These are phyloP conservation scores for Acrocyrtus sp. DNA, from an alignment of 2,888 invertebrate species.

Conservation along the genomic window DNA sequence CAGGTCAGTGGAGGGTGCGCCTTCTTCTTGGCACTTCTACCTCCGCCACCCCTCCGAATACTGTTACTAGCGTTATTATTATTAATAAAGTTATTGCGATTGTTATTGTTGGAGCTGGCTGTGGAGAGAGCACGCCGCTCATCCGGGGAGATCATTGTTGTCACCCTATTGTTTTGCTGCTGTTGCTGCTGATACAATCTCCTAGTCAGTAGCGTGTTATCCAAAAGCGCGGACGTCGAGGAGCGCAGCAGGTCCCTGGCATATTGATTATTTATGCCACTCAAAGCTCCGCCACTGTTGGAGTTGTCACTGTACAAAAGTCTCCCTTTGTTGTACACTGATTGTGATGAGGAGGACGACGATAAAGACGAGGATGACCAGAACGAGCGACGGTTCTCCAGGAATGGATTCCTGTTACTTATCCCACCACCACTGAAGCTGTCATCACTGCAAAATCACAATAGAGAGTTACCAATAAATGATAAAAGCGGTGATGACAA, in stretches of 20 bases:
- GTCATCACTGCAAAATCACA: constrained; percentile 24
- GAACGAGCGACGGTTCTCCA: constrained; percentile 29
- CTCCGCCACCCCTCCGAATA: constrained; percentile 6
- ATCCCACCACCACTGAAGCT: constrained; percentile 8
- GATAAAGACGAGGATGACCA: neutral
- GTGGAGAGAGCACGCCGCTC: constrained; percentile 23
- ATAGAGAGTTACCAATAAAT: neutral
- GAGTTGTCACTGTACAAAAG: constrained; percentile 31
- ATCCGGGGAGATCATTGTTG: constrained; percentile 49
- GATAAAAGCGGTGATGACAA: constrained; percentile 2
- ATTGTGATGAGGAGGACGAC: constrained; percentile 15
- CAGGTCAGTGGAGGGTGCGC: constrained; percentile 54
- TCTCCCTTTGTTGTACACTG: constrained; percentile 25
- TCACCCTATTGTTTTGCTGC: constrained; percentile 45
- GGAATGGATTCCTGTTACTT: constrained; percentile 24
- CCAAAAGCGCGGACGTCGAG: constrained; percentile 44
- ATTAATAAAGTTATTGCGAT: no score
- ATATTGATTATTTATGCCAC: constrained; percentile 41
- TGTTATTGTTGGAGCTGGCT: neutral
- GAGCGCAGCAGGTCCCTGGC: constrained; percentile 42
- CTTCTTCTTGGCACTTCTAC: constrained; percentile 50
- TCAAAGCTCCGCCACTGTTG: constrained; percentile 5
- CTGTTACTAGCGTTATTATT: no score
- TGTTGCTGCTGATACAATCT: constrained; percentile 46
- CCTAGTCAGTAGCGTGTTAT: constrained; percentile 48